These are phyloP conservation scores for Megalops cyprinoides DNA, from an alignment of 2,797 vertebrate genomes.

Conservation along the genomic window DNA sequence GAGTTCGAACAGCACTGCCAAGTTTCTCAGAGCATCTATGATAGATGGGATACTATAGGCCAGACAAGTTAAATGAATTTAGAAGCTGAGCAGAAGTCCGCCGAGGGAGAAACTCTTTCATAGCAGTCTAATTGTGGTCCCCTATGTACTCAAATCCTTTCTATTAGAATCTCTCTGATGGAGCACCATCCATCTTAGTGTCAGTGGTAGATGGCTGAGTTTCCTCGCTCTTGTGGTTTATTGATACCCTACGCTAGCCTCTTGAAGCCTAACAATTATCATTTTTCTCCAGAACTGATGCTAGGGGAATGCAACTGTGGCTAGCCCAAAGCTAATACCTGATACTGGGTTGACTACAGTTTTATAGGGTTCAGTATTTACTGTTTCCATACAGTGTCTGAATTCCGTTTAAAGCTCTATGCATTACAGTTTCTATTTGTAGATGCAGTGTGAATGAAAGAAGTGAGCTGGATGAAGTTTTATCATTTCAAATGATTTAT, in stretches of 20 bases:
- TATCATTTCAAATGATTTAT: not conserved
- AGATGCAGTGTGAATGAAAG: not conserved
- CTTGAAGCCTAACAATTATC: constrained; percentile 74
- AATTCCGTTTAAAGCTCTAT: not conserved
- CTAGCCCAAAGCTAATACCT: constrained; percentile 57
- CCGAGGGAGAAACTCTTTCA: constrained; percentile 70
- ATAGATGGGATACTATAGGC: constrained; percentile 66
- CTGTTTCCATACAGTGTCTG: too few species aligned
- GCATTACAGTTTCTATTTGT: not conserved
- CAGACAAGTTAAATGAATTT: constrained; percentile 74
- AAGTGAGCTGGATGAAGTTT: not conserved
- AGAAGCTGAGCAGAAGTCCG: constrained; percentile 61
- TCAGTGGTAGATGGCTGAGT: constrained; percentile 66
- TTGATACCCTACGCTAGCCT: constrained; percentile 73
- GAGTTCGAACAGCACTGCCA: not conserved
- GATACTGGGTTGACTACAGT: constrained; percentile 32
- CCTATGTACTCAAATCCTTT: constrained; percentile 74
- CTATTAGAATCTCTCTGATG: constrained; percentile 68
- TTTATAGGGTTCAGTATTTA: not conserved
- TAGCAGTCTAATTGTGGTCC: constrained; percentile 70
- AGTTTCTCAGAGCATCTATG: constrained; percentile 54
- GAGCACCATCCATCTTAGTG: constrained; percentile 75
- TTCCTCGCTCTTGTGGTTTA: constrained; percentile 71
- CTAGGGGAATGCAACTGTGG: constrained; percentile 69
- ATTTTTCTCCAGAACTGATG: constrained; percentile 73